Evolutionary conservation across 2,113 vertebrate genomes (phyloP), one percentile per base, ranked within the genome.

Genomic region (Otocyon megalotis): DNA sequence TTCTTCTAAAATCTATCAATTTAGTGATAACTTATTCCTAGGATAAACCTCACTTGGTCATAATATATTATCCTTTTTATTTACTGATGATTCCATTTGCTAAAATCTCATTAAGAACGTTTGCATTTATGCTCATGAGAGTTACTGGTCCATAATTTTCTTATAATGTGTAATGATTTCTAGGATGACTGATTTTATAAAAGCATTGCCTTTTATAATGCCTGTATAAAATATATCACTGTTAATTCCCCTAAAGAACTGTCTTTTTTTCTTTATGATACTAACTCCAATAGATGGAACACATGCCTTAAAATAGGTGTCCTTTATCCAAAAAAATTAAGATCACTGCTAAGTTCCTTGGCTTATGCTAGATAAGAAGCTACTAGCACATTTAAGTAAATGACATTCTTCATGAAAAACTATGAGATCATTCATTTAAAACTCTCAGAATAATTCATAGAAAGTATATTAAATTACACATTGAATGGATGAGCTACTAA

Each of bases 151-250:
- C 10, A 12, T 26, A 43, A 74, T 58, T 58, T 81, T 81, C 79
- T 58, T 35, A 20, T 24, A 81, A 56, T 81, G 12, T 22, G 1
- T 13, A 82, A 37, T 17, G n/a, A 99, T 99, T 74, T 37, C 72
- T 74, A 48, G 22, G 6, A 74, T 48, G 48, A 74, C 37, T 74
- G 37, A 74, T 74, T 74, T 74, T 43, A 74, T 74, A 43, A 74
- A 74, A 74, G 72, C 26, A 48, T 74, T 43, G 32, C 7, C 37
- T 74, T 74, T 43, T 43, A 69, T 69, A 69, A 16, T n/a, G 65
- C 15, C 16, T 69, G 28, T 69, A 69, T 67, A 16, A 32, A n/a
- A 69, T 69, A n/a, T 69, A 69, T n/a, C 65, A 69, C 8, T 60
- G 65, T n/a, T 69, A 17, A 69, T 17, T 19, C 32, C 65, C n/a